Base-by-base conservation (phyloP, 92 coral and sea anemone genomes). In the Metridium senile region DNA sequence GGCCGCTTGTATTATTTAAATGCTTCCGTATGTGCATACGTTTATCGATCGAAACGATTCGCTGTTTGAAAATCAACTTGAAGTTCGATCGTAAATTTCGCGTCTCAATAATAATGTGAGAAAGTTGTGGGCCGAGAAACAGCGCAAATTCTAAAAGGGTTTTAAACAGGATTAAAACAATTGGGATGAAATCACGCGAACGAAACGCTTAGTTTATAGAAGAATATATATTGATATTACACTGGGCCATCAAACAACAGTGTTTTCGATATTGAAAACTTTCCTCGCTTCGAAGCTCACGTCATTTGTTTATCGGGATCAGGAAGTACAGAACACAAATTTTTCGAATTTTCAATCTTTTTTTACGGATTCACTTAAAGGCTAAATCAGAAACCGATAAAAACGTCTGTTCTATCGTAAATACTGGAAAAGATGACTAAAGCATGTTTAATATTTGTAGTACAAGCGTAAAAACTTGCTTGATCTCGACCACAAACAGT, bases 331-430 rank as follows among this genome's bases (percentile, higher is more conserved):
- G 18, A 31, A n/a, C n/a, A n/a, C 45, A 1, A 20, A 29, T 21
- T 23, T 28, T 63, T 10, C 69, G n/a, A n/a, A n/a, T n/a, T 26
- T 8, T 27, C n/a, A n/a, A 22, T 1, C 4, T 3, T 61, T 61
- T 61, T 63, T 29, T 4, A 7, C 69, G 45, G 28, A 28, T 11
- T 30, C 16, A 26, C 66, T 59, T 63, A 1, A n/a, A n/a, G 45
- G 69, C 6, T 63, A 63, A 63, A 63, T 63, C 69, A 63, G 28
- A 63, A 16, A 6, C 45, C 39, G 45, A 63, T 28, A 21, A 63
- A 63, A 30, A 26, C 13, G 22, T 63, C n/a, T 28, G 1, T 13
- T 11, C 13, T 63, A 63, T 63, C 69, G 23, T 1, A 1, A 16
- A 13, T 16, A 28, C 39, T 1, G 21, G 61, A 63, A 63, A 13